Base-by-base conservation (phyloP, 2,113 vertebrate species). In the Agelaius phoeniceus region DNA sequence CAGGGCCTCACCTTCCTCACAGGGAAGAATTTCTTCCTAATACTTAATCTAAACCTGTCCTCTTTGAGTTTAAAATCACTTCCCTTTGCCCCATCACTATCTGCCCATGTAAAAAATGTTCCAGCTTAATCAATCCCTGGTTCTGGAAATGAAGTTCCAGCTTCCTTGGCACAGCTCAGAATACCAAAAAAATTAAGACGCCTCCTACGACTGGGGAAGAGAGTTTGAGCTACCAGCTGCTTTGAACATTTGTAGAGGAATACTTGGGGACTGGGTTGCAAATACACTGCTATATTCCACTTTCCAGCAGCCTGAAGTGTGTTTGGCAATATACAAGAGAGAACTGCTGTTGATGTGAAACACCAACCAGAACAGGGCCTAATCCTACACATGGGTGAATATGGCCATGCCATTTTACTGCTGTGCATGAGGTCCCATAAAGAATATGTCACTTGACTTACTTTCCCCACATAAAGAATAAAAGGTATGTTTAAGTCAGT, bases 251-350 rank as follows among this genome's bases (percentile, higher is more conserved):
- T 89, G 80, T 46, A 84, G 72, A 93, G 66, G 54, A 90, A 92
- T 87, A 84, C 49, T 84, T 89, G 88, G 52, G 76, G 57, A 75
- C 49, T 73, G 65, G 54, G n/a, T 54, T 94, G 79, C 76, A 93
- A 68, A 88, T 81, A 95, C 57, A 86, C 22, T 46, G 35, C 43
- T 61, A 61, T 33, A 88, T 84, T 81, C 79, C 61, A 78, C 68
- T 84, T 89, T 87, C 73, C 73, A 82, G 65, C 37, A 90, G 84
- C 62, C 74, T 62, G 46, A 91, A 89, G 59, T 61, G 20, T 92
- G 76, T 97, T 96, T 87, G 73, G 62, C 88, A 93, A 88, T 68
- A 94, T 5, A 46, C n/a, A 89, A 74, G 77, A 86, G 46, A 84
- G 80, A 96, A 39, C 28, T 75, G 54, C 49, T 87, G 83, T 0